A percentile compares a stretch with the other conserved stretches of the same genome.
Evolutionary conservation across 2,888 invertebrate species (phyloP).

Genomic region (Didymodactylos carnosus): DNA sequence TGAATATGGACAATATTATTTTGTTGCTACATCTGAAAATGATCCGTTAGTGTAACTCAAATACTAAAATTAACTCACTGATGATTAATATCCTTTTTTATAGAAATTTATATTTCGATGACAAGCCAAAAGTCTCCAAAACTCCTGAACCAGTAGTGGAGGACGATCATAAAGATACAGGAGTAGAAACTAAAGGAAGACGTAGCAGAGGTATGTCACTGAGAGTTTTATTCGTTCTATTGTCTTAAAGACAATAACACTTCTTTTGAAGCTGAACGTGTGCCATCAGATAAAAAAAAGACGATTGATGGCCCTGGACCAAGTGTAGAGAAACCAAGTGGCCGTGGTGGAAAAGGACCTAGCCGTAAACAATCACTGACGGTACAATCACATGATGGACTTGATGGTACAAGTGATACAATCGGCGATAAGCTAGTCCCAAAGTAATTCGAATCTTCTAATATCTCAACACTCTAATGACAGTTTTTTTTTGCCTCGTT

Average conservation of each 20-base stretch:
- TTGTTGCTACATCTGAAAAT: slow-evolving; percentile 29
- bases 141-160: neutral
- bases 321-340: neutral
- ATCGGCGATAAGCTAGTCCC: neutral
- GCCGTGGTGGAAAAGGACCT: neutral
- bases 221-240: too few species aligned
- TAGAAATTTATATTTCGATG: neutral
- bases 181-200: neutral
- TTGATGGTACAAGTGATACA: neutral
- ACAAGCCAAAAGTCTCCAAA: neutral
- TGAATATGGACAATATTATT: slow-evolving; percentile 29
- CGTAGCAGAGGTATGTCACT: neutral
- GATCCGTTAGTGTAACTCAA: slow-evolving; percentile 27
- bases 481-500: neutral
- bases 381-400: neutral
- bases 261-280: neutral
- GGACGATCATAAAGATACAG: neutral
- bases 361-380: neutral
- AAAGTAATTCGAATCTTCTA: neutral
- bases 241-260: neutral
- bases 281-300: neutral
- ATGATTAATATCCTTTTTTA: neutral
- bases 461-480: neutral
- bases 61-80: neutral
- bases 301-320: neutral